Conservation (phyloP, 2,797 vertebrate genomes). For the Eulemur coronatus region DNA sequence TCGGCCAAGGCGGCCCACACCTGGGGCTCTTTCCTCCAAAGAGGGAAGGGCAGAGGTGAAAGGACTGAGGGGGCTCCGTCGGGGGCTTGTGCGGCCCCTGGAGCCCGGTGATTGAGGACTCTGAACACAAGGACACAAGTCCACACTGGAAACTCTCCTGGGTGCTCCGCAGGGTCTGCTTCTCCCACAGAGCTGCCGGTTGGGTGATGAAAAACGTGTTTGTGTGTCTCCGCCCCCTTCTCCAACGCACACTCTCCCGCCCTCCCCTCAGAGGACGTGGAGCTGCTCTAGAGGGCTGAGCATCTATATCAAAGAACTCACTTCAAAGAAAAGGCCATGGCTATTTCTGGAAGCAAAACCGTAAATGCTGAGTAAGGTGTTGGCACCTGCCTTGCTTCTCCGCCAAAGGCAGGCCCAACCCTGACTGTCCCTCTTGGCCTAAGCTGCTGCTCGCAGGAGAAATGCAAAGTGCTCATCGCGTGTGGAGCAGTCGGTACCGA, state of each 20-base stretch:
- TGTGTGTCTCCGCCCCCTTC: conserved; percentile 44
- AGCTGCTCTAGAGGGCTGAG: background rate
- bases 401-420: background rate
- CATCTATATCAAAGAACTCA: conserved; percentile 13
- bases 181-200: conserved; percentile 76
- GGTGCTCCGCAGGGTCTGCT: conserved; percentile 14
- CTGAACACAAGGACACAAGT: background rate
- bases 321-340: conserved; percentile 43
- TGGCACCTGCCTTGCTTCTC: fast-evolving
- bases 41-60: background rate
- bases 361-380: background rate
- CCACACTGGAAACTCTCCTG: conserved; percentile 63
- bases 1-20: fast-evolving
- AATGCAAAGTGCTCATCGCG: conserved; percentile 6
- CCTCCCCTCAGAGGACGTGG: background rate
- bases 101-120: conserved; percentile 48
- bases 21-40: fast-evolving
- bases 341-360: conserved; percentile 22
- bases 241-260: background rate
- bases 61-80: background rate
- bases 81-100: background rate
- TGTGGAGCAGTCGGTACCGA: fast-evolving
- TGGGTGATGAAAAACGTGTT: conserved; percentile 63
- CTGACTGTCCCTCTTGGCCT: background rate
- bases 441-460: conserved; percentile 39